Base-by-base conservation (phyloP, 2,113 vertebrate genomes). In the Atherinomorus stipes region DNA sequence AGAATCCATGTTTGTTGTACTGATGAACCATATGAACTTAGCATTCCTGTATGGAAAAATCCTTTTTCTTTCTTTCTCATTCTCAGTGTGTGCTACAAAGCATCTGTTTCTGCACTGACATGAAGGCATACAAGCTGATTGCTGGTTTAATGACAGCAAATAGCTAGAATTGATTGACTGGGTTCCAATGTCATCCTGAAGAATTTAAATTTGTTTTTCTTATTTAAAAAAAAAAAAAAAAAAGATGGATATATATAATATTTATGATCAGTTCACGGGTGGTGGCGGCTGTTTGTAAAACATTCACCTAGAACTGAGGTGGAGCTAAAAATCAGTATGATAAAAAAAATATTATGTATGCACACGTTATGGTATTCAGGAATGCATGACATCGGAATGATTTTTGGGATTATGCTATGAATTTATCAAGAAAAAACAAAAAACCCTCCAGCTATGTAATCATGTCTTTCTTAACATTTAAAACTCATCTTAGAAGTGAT, bases 101-200 rank as follows among this genome's bases (percentile, higher is more conserved):
- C 82, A 78, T 91, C 91, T 88, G 90, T 75, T 66, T 85, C 83
- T 88, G 90, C 89, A 86, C 90, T 93, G 90, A 92, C 74, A 92
- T 92, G 91, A 94, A 90, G 86, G 90, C 91, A 54, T 74, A 79
- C 85, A 90, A 85, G 90, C 87, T 85, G 64, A 84, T 63, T 85
- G 90, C 85, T 89, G 82, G 83, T 90, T 91, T 89, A 88, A 89
- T 89, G 87, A 90, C 80, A 42, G 87, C 87, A 84, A 80, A 79
- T 56, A 79, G 87, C 85, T 73, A 28, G 83, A 91, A 87, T 86
- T 88, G 89, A 91, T 91, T 89, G 81, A 88, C 47, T 61, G 76
- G 76, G 83, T 72, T 76, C 84, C 38, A 54, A 37, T 58, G 62
- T 85, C 67, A 76, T 81, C 74, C 56, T 79, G 58, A 80, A 78